Evolutionary conservation across 2,113 vertebrate species (phyloP).

Genomic region (zebrafish (Danio rerio)): DNA sequence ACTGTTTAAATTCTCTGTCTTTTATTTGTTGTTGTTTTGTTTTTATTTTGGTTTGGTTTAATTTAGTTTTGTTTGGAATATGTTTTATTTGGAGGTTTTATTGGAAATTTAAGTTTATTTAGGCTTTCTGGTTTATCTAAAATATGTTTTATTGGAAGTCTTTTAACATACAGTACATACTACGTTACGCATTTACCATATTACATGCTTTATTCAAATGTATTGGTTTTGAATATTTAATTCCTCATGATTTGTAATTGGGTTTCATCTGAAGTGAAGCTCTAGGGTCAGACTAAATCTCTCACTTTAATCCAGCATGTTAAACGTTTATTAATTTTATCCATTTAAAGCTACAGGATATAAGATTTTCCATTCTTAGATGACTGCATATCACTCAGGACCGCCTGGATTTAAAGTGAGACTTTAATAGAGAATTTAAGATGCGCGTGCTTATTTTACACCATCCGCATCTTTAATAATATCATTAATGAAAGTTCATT

Average conservation of each 20-base stretch:
- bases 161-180: too few species aligned
- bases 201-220: neutral
- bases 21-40: too few species aligned
- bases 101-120: too few species aligned
- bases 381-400: neutral
- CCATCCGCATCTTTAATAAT: neutral
- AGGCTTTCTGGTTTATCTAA: too few species aligned
- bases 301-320: conserved; percentile 7
- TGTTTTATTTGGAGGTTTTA: neutral
- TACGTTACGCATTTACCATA: neutral
- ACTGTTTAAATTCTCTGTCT: too few species aligned
- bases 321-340: neutral
- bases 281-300: neutral
- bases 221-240: neutral
- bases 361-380: neutral
- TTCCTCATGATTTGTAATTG: neutral
- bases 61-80: neutral
- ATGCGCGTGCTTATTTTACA: neutral
- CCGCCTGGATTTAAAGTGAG: neutral
- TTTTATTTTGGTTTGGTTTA: too few species aligned
- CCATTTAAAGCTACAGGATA: neutral
- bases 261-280: neutral
- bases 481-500: neutral
- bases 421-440: neutral
- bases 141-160: too few species aligned